These are phyloP conservation scores for Pinna nobilis DNA, from an alignment of 1,140 invertebrate species.

Conservation along the genomic window DNA sequence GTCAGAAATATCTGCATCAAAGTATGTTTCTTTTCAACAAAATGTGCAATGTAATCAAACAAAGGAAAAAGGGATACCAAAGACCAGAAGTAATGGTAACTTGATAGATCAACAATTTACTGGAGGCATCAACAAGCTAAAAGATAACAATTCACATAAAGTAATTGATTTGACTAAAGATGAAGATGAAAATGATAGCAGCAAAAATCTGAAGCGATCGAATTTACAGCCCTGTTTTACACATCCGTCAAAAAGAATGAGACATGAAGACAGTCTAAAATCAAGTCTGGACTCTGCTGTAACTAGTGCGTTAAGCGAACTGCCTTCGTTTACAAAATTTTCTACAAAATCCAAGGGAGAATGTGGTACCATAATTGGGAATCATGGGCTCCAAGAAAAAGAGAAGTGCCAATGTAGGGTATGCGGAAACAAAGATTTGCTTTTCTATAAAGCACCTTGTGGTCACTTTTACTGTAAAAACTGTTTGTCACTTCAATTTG, in stretches of 20 bases:
- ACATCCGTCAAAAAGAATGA: not conserved
- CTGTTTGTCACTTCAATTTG: too few species aligned
- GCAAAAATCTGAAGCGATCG: not conserved
- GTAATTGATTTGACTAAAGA: constrained; percentile 1
- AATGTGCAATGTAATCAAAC: not conserved
- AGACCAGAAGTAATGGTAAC: not conserved
- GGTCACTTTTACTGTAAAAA: constrained; percentile 43
- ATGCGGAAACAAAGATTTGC: not conserved
- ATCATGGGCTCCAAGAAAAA: not conserved
- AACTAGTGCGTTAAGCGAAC: constrained; percentile 25
- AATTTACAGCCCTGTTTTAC: not conserved
- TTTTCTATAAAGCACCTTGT: constrained; percentile 41
- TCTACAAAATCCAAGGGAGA: not conserved
- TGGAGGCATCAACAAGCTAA: not conserved
- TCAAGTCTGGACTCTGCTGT: constrained; percentile 48
- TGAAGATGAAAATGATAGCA: not conserved
- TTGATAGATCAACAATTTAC: too few species aligned
- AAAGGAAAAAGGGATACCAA: too few species aligned
- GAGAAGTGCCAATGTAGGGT: not conserved
- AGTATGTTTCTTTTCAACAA: not conserved
- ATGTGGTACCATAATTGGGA: too few species aligned
- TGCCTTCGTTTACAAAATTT: constrained; percentile 47
- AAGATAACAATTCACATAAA: too few species aligned
- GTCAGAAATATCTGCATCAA: not conserved
- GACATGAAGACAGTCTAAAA: constrained; percentile 27